Base-by-base conservation (phyloP, 2,113 vertebrate genomes). In the Tragelaphus scriptus region DNA sequence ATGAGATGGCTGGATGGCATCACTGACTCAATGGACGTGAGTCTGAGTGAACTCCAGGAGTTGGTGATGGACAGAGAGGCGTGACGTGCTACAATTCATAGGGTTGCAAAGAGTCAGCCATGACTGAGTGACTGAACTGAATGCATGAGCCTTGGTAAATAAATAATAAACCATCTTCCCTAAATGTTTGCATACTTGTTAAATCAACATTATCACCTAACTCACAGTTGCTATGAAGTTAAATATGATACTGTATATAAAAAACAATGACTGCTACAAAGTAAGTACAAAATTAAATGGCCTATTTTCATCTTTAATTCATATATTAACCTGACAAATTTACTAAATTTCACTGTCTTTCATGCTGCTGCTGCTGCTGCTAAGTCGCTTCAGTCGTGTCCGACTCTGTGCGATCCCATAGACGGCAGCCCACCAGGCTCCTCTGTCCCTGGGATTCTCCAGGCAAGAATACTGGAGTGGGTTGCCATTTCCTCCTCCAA, bases 321-420 rank as follows among this genome's bases (percentile, higher is more conserved):
- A 55, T n/a, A 63, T 32, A 85, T 44, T 75, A 91, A 85, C 2
- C 25, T 32, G 28, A 7, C 23, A 94, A 71, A 92, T 92, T 49
- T 81, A 92, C 23, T 92, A 15, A 92, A 90, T 86, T 92, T 89
- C 68, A 49, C n/a, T 87, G 61, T 75, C n/a, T 36, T 84, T 88
- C 92, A 75, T 44, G 40, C 40, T 40, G 40, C 40, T 40, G 40
- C 40, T 40, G 40, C 40, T 40, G 40, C 40, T 40, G 40, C 40
- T 40, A 40, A 40, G 40, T 40, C 40, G 40, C 40, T 40, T 40
- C 5, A 40, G 40, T 40, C 40, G 40, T 40, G 40, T 40, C 40
- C 40, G 40, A 40, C 40, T 40, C 40, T 40, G 40, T 40, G 40
- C 40, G 40, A 40, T 40, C 40, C 40, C 40, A 40, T 40, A 40